A percentile compares a stretch with the other conserved stretches of the same genome.
Conservation (phyloP, 1,140 invertebrate species). For the Luehdorfia chinensis region DNA sequence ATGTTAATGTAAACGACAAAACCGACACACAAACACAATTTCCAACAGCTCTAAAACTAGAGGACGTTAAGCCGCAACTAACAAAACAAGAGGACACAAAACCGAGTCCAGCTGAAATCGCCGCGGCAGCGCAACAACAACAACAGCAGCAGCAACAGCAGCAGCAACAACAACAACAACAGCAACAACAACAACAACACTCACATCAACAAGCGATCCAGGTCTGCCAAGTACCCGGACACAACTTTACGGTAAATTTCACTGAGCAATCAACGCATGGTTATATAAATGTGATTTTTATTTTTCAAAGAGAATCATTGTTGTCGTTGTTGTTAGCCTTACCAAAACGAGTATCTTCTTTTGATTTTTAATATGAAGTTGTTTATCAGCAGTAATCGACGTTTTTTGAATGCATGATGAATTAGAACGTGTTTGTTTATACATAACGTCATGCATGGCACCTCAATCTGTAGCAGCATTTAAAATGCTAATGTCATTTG, state of each 20-base stretch:
- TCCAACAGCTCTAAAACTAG: slow-evolving; percentile 65
- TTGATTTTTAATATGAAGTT: too few species aligned
- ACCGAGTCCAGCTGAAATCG: slow-evolving; percentile 73
- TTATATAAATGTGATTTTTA: slow-evolving; percentile 20
- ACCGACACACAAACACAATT: too few species aligned
- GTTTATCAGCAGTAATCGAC: too few species aligned
- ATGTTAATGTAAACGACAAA: too few species aligned
- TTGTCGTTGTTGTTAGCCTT: too few species aligned
- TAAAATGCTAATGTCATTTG: too few species aligned
- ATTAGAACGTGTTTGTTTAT: too few species aligned
- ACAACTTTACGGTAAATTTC: slow-evolving; percentile 71
- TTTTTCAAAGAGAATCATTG: neutral
- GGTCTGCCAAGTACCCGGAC: slow-evolving; percentile 73
- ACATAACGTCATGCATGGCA: too few species aligned
- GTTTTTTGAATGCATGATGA: too few species aligned
- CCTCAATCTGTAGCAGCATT: too few species aligned
- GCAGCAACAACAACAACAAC: slow-evolving; percentile 57
- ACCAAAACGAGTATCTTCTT: too few species aligned
- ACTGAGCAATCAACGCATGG: slow-evolving; percentile 45
- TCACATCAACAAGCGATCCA: slow-evolving; percentile 73
- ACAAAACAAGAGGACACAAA: slow-evolving; percentile 75
- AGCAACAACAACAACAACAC: slow-evolving; percentile 73
- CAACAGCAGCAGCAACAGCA: slow-evolving; percentile 45
- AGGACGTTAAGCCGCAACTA: slow-evolving; percentile 74
- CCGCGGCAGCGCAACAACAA: slow-evolving; percentile 54